These are phyloP conservation scores for Tadarida brasiliensis DNA, from an alignment of 2,797 vertebrate species.

Conservation along the genomic window DNA sequence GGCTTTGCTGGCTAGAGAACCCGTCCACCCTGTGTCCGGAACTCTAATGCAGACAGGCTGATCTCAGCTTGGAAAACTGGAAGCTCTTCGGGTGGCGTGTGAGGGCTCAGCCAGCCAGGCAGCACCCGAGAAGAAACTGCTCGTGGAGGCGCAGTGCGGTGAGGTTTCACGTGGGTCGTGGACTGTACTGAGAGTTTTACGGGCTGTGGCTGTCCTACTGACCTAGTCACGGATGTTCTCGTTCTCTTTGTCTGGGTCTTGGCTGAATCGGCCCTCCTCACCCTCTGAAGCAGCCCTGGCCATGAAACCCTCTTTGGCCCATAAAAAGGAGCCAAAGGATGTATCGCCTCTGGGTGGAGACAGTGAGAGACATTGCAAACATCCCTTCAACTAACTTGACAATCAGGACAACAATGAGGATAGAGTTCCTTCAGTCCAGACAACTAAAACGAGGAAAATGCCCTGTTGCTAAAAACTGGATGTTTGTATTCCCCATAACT, in stretches of 20 bases:
- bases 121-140: not conserved
- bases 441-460: not conserved
- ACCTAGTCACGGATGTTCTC: not conserved
- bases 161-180: not conserved
- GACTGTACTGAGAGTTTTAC: fast-evolving
- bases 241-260: not conserved
- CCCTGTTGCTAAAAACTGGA: not conserved
- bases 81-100: not conserved
- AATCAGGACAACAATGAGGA: not conserved
- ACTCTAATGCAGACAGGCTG: not conserved
- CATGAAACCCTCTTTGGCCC: not conserved
- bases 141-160: fast-evolving
- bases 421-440: not conserved
- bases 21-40: too few relatives aligned
- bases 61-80: not conserved
- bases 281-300: not conserved
- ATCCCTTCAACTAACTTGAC: not conserved
- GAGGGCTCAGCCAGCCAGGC: not conserved
- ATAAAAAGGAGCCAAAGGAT: not conserved
- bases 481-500: not conserved
- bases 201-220: fast-evolving
- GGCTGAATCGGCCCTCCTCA: not conserved
- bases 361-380: not conserved
- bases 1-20: not conserved
- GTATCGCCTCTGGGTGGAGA: not conserved